Percentiles rank a stretch among this genome's conserved stretches.
These are phyloP conservation scores for Melipona bicolor DNA, from an alignment of 2,888 invertebrate genomes.

Conservation along the genomic window DNA sequence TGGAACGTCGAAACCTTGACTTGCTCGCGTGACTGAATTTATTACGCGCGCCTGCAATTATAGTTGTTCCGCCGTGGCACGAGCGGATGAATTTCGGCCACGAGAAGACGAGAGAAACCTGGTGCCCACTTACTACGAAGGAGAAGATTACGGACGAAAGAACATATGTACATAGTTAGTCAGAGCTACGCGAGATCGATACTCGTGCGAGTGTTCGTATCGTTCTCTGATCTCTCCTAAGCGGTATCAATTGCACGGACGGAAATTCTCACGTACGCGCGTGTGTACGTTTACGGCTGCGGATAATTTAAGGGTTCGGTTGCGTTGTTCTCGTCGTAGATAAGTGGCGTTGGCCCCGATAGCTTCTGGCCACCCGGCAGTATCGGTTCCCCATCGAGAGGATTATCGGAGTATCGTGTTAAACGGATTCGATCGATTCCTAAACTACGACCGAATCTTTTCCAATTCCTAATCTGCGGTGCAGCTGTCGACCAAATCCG, in stretches of 20 bases:
- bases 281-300: slow-evolving; percentile 5
- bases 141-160: neutral
- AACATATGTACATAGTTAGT: no score
- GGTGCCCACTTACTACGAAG: neutral
- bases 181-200: slow-evolving; percentile 13
- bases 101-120: neutral
- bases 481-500: no score
- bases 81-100: neutral
- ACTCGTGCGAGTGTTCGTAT: neutral
- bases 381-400: neutral
- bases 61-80: neutral
- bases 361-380: slow-evolving; percentile 12
- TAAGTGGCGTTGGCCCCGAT: slow-evolving; percentile 26
- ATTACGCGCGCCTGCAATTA: slow-evolving; percentile 32
- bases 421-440: slow-evolving; percentile 8
- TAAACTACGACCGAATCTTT: neutral
- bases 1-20: slow-evolving; percentile 32
- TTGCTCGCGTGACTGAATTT: slow-evolving; percentile 49
- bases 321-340: slow-evolving; percentile 1
- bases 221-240: neutral
- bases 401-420: slow-evolving; percentile 4
- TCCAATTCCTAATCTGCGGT: neutral
- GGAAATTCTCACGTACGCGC: slow-evolving; percentile 12
- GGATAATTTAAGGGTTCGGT: slow-evolving; percentile 19
- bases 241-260: slow-evolving; percentile 19